phyloP scores from a whole-genome alignment of 1,140 invertebrate genomes.

The Pseudomyrmex gracilis region DNA sequence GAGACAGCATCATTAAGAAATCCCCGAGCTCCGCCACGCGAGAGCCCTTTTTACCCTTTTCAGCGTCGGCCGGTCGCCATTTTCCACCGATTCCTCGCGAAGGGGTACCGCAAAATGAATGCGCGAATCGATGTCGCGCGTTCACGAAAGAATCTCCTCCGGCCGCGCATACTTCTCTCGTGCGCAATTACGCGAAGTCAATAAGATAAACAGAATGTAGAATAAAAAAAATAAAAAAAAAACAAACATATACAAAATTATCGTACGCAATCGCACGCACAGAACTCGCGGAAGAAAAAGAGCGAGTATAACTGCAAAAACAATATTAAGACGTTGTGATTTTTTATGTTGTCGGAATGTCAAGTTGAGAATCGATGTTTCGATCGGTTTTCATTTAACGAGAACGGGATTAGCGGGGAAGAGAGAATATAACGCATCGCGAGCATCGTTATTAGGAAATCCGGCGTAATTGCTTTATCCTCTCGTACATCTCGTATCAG shows the following conservation, averaged over 20 bases:
- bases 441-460: conserved; percentile 66
- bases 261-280: not conserved
- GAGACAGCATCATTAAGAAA: conserved; percentile 55
- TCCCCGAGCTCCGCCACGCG: conserved; percentile 15
- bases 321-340: not conserved
- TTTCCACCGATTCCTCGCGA: conserved; percentile 44
- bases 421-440: conserved; percentile 1
- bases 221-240: not conserved
- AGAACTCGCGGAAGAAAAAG: not conserved
- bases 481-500: conserved; percentile 11
- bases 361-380: conserved; percentile 22
- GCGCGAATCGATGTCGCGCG: conserved; percentile 2
- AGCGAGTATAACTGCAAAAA: not conserved
- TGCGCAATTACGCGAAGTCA: no score
- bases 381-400: conserved; percentile 36
- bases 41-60: conserved; percentile 18
- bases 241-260: not conserved
- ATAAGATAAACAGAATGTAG: not conserved
- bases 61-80: conserved; percentile 47
- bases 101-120: conserved; percentile 35
- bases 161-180: no score
- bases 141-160: not conserved
- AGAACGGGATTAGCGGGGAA: not conserved
- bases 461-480: conserved; percentile 68
- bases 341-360: conserved; percentile 35